Conservation (phyloP, 2,113 vertebrate genomes). For the Opisthocomus hoazin region DNA sequence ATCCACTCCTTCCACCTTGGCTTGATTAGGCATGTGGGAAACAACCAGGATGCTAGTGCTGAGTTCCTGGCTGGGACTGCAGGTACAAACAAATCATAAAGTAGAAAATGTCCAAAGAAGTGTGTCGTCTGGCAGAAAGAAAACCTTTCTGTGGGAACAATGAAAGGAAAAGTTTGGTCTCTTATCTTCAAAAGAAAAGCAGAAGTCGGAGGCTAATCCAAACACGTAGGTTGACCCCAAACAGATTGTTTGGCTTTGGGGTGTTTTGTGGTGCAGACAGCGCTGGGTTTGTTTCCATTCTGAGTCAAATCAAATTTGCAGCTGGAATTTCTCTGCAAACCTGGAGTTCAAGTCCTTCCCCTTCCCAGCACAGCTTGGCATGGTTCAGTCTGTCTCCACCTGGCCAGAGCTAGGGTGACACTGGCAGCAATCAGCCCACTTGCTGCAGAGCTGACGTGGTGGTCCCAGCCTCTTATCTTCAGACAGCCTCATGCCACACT, state of each 20-base stretch:
- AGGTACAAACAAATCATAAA: neutral
- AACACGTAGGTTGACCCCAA: neutral
- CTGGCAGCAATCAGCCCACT: neutral
- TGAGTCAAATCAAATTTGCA: neutral
- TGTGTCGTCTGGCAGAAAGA: neutral
- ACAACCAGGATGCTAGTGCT: neutral
- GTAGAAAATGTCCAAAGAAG: neutral
- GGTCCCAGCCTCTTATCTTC: neutral
- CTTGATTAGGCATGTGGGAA: neutral
- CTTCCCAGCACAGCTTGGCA: neutral
- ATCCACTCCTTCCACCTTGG: neutral
- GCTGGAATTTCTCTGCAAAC: neutral
- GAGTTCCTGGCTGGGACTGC: neutral
- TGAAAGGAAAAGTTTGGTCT: neutral
- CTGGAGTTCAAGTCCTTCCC: neutral
- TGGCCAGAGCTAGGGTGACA: fast-evolving
- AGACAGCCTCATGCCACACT: neutral
- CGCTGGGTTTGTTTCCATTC: neutral
- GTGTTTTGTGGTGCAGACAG: neutral
- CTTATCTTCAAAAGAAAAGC: neutral
- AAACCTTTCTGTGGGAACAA: neutral
- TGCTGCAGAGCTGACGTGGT: neutral
- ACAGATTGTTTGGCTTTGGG: neutral
- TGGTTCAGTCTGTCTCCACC: neutral
- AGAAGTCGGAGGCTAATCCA: neutral